These are phyloP conservation scores for Cryptomyrus ogoouensis DNA, from an alignment of 2,113 vertebrate genomes.

Conservation along the genomic window DNA sequence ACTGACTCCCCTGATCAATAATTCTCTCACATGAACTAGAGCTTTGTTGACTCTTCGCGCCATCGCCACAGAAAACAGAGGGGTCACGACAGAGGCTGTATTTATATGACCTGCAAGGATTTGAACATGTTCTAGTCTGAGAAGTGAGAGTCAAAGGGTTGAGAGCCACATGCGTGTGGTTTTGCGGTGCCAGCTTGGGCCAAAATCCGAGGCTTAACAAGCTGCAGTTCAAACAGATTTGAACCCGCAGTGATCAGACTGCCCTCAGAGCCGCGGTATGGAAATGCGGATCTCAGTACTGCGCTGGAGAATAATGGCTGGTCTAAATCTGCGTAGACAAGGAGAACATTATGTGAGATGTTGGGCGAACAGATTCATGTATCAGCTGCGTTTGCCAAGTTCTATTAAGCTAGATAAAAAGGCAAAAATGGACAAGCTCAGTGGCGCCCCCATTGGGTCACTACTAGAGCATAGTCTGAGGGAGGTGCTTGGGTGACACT, in stretches of 20 bases:
- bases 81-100: not conserved
- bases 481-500: not conserved
- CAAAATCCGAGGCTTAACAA: not conserved
- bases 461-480: not conserved
- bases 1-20: constrained; percentile 10
- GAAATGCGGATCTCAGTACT: not conserved
- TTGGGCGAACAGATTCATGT: not conserved
- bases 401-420: not conserved
- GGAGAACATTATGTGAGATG: not conserved
- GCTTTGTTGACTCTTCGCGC: not conserved
- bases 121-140: not conserved
- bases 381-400: not conserved
- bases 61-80: not conserved
- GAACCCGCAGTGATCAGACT: not conserved
- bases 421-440: not conserved
- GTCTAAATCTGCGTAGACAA: not conserved
- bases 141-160: not conserved
- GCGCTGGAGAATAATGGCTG: not conserved
- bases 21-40: not conserved
- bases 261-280: not conserved
- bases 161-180: not conserved
- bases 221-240: not conserved
- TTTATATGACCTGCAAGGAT: not conserved
- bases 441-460: not conserved
- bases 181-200: not conserved